Conservation (phyloP, 2,888 invertebrate species). For the Leptarthrus brevirostris region DNA sequence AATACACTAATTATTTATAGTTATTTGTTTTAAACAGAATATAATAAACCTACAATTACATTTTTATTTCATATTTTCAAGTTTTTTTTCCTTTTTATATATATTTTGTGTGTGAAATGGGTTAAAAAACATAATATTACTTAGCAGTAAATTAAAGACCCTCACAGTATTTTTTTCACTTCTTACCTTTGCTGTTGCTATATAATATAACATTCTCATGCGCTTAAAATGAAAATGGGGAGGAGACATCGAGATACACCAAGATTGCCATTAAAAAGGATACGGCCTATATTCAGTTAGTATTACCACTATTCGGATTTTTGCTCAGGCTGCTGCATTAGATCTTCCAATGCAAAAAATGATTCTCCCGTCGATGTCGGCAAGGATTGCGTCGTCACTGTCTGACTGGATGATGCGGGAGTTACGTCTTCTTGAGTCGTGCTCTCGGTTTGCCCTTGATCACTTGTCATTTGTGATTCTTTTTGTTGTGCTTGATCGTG, state of each 20-base stretch:
- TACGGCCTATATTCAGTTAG: neutral
- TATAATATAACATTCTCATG: constrained; percentile 13
- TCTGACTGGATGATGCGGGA: constrained; percentile 55
- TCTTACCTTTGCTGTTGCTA: neutral
- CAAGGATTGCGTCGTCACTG: constrained; percentile 57
- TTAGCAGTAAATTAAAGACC: constrained; percentile 4
- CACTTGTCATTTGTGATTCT: neutral
- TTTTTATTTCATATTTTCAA: constrained; percentile 23
- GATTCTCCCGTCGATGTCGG: constrained; percentile 56
- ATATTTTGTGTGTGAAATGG: neutral
- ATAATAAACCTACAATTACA: constrained; percentile 1
- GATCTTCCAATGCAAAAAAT: constrained; percentile 63
- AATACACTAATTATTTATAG: constrained; percentile 39
- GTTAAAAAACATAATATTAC: constrained; percentile 16
- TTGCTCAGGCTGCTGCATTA: constrained; percentile 58
- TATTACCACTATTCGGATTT: constrained; percentile 22
- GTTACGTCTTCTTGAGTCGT: constrained; percentile 29
- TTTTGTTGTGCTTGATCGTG: constrained; percentile 61
- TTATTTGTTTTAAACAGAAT: constrained; percentile 29
- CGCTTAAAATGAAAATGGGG: neutral
- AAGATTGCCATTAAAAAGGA: neutral
- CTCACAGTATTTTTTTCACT: neutral
- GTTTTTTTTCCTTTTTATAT: constrained; percentile 1
- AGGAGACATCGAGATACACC: neutral
- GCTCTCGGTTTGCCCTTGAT: constrained; percentile 18